Conservation (phyloP, 2,888 invertebrate species). For the Limnephilus lunatus region DNA sequence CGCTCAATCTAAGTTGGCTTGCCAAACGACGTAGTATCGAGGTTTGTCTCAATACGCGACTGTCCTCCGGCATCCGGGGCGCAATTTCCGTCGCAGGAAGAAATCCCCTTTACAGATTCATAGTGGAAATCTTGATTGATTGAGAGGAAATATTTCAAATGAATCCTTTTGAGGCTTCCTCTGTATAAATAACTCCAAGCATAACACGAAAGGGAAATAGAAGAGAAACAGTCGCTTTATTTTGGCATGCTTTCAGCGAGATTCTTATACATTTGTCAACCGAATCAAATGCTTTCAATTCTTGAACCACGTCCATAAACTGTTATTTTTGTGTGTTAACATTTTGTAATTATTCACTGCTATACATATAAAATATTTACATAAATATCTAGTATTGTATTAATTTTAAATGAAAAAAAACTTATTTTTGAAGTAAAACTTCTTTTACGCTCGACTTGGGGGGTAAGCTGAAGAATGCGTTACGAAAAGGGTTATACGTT, state of each 20-base stretch:
- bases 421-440: no score
- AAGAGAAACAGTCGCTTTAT: background rate
- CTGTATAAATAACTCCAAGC: background rate
- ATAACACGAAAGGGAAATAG: background rate
- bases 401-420: no score
- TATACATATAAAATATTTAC: no score
- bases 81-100: conserved; percentile 16
- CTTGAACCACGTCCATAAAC: background rate
- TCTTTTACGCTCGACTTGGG: no score
- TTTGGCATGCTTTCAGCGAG: background rate
- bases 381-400: no score
- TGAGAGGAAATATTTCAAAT: conserved; percentile 37
- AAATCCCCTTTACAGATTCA: conserved; percentile 26
- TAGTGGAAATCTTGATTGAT: conserved; percentile 50
- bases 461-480: no score
- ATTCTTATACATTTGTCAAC: conserved; percentile 10
- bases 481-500: no score
- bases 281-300: background rate
- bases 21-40: background rate
- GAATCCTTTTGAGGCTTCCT: conserved; percentile 21
- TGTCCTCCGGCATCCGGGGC: background rate
- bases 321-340: no score
- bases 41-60: background rate
- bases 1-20: background rate
- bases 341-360: no score